Percentiles rank a stretch among this genome's conserved stretches.
These are phyloP conservation scores for Epinotia nisella DNA, from an alignment of 2,888 invertebrate genomes.

Conservation along the genomic window DNA sequence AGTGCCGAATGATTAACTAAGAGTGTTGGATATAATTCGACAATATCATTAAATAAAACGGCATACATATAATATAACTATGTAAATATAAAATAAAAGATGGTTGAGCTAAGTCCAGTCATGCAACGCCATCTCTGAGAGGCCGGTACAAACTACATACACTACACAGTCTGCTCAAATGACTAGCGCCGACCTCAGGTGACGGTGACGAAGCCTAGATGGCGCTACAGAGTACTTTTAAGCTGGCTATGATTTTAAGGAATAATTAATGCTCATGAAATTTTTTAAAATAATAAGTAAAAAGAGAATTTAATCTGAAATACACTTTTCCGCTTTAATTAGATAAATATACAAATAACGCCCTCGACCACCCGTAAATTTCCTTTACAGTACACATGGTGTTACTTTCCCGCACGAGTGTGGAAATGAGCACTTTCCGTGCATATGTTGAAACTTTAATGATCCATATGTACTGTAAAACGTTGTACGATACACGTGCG, in stretches of 20 bases:
- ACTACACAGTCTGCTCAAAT: constrained; percentile 11
- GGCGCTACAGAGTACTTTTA: constrained; percentile 22
- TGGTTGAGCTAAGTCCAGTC: constrained; percentile 43
- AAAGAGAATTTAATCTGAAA: too few species aligned
- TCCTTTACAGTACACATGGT: too few species aligned
- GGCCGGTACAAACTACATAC: constrained; percentile 12
- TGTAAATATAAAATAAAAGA: constrained; percentile 44
- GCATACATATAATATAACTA: neutral
- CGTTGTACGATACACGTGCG: too few species aligned
- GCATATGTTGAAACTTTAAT: too few species aligned
- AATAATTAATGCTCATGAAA: neutral
- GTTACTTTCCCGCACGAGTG: too few species aligned
- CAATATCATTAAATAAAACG: neutral
- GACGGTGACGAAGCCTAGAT: constrained; percentile 25
- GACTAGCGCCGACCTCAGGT: constrained; percentile 28
- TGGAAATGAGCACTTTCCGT: too few species aligned
- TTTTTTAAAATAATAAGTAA: too few species aligned
- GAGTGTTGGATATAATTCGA: neutral
- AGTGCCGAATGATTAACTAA: neutral
- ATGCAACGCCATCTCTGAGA: constrained; percentile 44
- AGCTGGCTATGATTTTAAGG: neutral
- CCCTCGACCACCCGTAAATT: too few species aligned
- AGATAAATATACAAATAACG: too few species aligned
- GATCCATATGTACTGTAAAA: too few species aligned
- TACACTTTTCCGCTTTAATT: too few species aligned